Evolutionary conservation across 2,888 invertebrate genomes (phyloP), one percentile per base, ranked within the genome.

Genomic region (Dorcus hopei): DNA sequence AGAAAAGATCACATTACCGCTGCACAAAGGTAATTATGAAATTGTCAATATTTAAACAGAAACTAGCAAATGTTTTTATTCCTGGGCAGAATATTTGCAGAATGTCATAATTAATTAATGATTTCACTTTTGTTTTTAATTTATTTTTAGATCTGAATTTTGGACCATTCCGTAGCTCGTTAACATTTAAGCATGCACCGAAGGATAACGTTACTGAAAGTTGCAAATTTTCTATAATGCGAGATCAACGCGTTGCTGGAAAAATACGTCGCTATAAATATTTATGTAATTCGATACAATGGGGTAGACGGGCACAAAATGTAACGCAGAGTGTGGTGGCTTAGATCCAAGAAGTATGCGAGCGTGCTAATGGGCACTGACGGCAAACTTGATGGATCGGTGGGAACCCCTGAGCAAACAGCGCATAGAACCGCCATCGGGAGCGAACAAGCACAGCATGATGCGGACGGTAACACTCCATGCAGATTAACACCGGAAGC

Each of bases 301-400:
- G 59, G 54, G 54, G 59, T 54, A 51, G 52, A 52, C 38, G 55
- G 59, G 59, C 47, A 33, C 40, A 57, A 66, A 67, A 68, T 67
- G 68, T 66, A 67, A 67, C 67, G 67, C 64, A 57, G 64, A 60
- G 66, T 65, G 62, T 65, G 67, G 70, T 68, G 68, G 70, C 68
- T 68, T 68, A 67, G 70, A 69, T 68, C 70, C 70, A 59, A 65
- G 66, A 69, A 69, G 72, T 73, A 74, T 79, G 80, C 79, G 80
- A 81, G 81, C 80, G 80, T 80, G 80, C 82, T 83, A 84, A 84
- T 84, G 83, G 83, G 82, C 82, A 83, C 82, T 83, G 84, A 83
- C 83, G 81, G 80, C 78, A 77, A 77, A 80, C 80, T 83, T 84
- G 84, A 84, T 83, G 82, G 83, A 82, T 82, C 79, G 79, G 74